Evolutionary conservation across 2,113 vertebrate genomes (phyloP), one percentile per base, ranked within the genome.

Genomic region (Oreochromis spilurus): DNA sequence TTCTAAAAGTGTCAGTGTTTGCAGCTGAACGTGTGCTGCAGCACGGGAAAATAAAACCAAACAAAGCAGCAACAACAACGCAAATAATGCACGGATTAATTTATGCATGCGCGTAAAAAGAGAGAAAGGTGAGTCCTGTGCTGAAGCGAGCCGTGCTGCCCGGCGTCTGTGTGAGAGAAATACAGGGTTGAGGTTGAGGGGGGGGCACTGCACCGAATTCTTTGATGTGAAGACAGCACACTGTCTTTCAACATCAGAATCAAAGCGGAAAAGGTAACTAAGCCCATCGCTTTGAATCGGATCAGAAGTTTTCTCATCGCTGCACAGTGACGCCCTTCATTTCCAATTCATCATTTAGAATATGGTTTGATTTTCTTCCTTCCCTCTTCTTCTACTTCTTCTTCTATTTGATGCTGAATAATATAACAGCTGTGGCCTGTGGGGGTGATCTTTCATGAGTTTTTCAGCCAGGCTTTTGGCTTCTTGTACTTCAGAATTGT

Each of bases 161-260:
- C 78, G 50, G 52, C 60, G 84, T 90, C 50, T 65, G 67, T 5
- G 70, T 29, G 70, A 38, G 82, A 77, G 81, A 24, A 58, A 75
- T 58, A 82, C 60, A 45, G 57, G 78, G 83, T 78, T 52, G 26
- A 55, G 34, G 34, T 38, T 4, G 34, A 13, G 60, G 34, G 60
- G 60, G 83, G 88, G 79, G 83, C 88, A 82, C 79, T 79, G 88
- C 65, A 26, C 58, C 5, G 12, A 36, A 40, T 6, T 83, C 86
- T 92, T 90, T 91, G 82, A 91, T 89, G 87, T 79, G 52, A 88
- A 84, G 88, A 88, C 84, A 31, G 84, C 65, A 78, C 67, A 50
- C 87, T 85, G 88, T 93, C 90, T 92, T 88, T 93, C 60, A 92
- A 55, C 89, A 91, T 93, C 90, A 88, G 2, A 91, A 87, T 91